These are phyloP conservation scores for Ernsta delagoae DNA, from an alignment of 2,888 invertebrate species.

Conservation along the genomic window DNA sequence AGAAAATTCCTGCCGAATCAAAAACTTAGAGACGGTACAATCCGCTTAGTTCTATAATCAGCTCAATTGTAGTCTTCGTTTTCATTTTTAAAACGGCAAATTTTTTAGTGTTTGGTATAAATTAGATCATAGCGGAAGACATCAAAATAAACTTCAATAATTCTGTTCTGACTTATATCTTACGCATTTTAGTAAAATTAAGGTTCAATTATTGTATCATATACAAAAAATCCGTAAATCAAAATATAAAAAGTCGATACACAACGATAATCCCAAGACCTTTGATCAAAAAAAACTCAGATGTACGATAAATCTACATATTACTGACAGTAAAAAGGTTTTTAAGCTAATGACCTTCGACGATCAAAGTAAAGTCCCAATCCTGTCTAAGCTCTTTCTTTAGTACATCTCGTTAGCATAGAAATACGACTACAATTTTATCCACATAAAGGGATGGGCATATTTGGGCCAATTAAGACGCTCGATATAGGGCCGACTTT, in stretches of 20 bases:
- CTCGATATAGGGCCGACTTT: constrained; percentile 26
- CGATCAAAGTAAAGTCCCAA: not conserved
- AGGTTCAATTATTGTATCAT: too few relatives aligned
- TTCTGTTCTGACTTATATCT: too few relatives aligned
- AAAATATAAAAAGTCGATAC: too few relatives aligned
- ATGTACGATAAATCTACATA: too few relatives aligned
- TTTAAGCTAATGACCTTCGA: not conserved
- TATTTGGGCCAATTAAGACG: not conserved
- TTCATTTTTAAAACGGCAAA: constrained; percentile 10
- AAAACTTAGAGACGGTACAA: constrained; percentile 44
- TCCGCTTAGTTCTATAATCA: constrained; percentile 43
- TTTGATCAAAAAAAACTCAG: too few relatives aligned
- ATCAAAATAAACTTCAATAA: too few relatives aligned
- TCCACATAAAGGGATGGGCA: too few relatives aligned
- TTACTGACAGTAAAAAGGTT: too few relatives aligned
- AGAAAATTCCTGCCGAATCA: constrained; percentile 37
- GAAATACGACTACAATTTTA: not conserved
- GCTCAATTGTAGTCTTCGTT: constrained; percentile 41
- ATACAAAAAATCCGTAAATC: too few relatives aligned
- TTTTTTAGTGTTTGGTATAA: constrained; percentile 1
- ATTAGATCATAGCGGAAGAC: not conserved
- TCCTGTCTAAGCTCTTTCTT: not conserved
- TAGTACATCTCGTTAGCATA: not conserved
- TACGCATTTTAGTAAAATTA: too few relatives aligned
- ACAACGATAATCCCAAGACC: too few relatives aligned